Evolutionary conservation across 2,888 invertebrate species (phyloP).

Genomic region (Notodonta dromedarius): DNA sequence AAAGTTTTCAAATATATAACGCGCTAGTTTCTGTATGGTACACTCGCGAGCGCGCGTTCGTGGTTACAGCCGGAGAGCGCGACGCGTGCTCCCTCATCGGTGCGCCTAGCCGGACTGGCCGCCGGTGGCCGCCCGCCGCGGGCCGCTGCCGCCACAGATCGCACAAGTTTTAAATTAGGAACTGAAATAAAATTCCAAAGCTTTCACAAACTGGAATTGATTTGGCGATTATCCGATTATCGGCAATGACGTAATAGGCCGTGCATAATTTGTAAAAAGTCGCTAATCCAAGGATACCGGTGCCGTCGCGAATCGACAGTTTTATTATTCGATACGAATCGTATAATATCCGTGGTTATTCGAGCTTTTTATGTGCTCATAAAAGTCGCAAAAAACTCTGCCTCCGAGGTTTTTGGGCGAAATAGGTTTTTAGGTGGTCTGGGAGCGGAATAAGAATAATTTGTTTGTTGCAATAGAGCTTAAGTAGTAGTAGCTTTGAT

Average conservation of each 20-base stretch:
- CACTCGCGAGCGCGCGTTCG: constrained; percentile 72
- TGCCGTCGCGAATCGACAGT: constrained; percentile 34
- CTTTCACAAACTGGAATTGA: constrained; percentile 59
- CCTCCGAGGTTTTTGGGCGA: constrained; percentile 13
- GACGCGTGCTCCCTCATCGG: constrained; percentile 73
- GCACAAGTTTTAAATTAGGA: constrained; percentile 64
- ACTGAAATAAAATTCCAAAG: constrained; percentile 68
- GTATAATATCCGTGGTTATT: constrained; percentile 36
- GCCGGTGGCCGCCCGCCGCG: constrained; percentile 23
- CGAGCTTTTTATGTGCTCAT: constrained; percentile 35
- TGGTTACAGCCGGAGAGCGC: constrained; percentile 50
- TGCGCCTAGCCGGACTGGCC: constrained; percentile 73
- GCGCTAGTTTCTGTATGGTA: constrained; percentile 49
- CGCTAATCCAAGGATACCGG: constrained; percentile 31
- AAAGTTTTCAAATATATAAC: constrained; percentile 55
- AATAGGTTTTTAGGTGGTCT: constrained; percentile 10
- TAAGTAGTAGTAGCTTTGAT: constrained; percentile 1
- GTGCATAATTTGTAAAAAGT: constrained; percentile 40
- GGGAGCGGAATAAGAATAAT: constrained; percentile 13
- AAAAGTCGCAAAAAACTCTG: constrained; percentile 34
- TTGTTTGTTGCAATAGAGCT: constrained; percentile 13
- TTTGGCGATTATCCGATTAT: constrained; percentile 52
- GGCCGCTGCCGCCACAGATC: constrained; percentile 45
- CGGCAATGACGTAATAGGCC: constrained; percentile 47
- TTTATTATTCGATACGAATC: constrained; percentile 41